phyloP scores from a whole-genome alignment of 2,113 vertebrate genomes.

The Girardinichthys multiradiatus region DNA sequence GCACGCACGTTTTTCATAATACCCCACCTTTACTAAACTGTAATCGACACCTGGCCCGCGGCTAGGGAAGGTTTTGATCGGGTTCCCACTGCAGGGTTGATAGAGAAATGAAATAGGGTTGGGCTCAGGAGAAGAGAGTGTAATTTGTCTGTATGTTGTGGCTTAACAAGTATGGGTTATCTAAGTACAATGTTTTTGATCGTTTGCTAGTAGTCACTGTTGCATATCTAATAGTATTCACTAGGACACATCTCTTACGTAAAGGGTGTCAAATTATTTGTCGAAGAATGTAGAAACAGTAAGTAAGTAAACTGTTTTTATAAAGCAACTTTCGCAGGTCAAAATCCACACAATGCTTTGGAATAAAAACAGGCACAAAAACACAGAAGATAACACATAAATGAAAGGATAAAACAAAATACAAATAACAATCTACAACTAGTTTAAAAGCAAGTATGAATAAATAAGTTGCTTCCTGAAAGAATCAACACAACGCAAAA shows the following conservation, averaged over 20 bases:
- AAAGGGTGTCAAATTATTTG: conserved; percentile 23
- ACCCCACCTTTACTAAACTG: conserved; percentile 52
- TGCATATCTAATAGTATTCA: not conserved
- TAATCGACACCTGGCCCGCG: conserved; percentile 26
- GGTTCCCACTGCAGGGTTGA: conserved; percentile 14
- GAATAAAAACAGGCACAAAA: too few species aligned
- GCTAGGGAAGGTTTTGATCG: conserved; percentile 14
- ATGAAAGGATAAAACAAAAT: too few species aligned
- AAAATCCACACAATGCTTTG: too few species aligned
- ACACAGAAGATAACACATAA: too few species aligned
- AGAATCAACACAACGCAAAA: too few species aligned
- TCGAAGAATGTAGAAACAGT: too few species aligned
- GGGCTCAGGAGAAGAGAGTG: conserved; percentile 5
- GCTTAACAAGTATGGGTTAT: conserved; percentile 2
- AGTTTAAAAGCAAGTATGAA: too few species aligned
- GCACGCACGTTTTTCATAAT: conserved; percentile 30
- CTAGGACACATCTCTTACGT: not conserved
- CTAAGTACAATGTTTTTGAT: not conserved
- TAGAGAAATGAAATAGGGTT: not conserved
- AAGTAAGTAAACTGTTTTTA: too few species aligned
- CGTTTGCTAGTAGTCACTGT: not conserved
- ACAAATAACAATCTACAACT: too few species aligned
- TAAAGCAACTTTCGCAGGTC: too few species aligned
- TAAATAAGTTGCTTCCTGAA: too few species aligned
- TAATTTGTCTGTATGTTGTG: conserved; percentile 18